Conservation (phyloP, 2,888 invertebrate genomes). For the Hypsopygia costalis region DNA sequence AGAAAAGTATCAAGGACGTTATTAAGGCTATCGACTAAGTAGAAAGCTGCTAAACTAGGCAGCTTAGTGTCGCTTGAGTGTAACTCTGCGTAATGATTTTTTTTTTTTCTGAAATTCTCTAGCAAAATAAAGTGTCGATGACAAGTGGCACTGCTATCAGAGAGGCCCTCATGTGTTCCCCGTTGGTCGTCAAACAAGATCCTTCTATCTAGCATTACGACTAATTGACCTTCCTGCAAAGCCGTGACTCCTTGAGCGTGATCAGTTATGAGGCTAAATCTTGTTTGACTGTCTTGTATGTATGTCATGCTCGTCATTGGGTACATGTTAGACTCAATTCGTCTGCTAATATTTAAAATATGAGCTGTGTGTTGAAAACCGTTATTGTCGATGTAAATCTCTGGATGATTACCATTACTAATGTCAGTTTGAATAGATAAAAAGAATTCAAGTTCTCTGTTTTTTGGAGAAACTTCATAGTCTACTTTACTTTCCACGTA, state of each 20-base stretch:
- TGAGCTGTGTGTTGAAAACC: constrained; percentile 93
- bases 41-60: constrained; percentile 51
- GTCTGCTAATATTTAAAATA: constrained; percentile 87
- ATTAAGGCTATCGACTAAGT: constrained; percentile 44
- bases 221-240: constrained; percentile 92
- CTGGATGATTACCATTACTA: constrained; percentile 87
- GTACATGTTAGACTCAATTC: constrained; percentile 96
- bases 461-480: constrained; percentile 90
- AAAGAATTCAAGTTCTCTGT: constrained; percentile 93
- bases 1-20: constrained; percentile 51
- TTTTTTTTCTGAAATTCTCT: constrained; percentile 44
- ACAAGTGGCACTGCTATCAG: constrained; percentile 89
- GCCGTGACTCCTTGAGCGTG: constrained; percentile 96
- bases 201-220: constrained; percentile 95
- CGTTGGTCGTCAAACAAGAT: constrained; percentile 95
- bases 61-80: constrained; percentile 28
- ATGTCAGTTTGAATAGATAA: constrained; percentile 93
- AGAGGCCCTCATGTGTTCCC: constrained; percentile 95
- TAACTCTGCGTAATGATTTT: constrained; percentile 12
- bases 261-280: constrained; percentile 90
- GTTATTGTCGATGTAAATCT: constrained; percentile 93
- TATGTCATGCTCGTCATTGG: constrained; percentile 94
- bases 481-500: constrained; percentile 90
- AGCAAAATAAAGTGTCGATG: constrained; percentile 55
- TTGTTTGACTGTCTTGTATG: constrained; percentile 85